phyloP scores from a whole-genome alignment of 2,888 invertebrate species.

The Leptinotarsa haldemani region DNA sequence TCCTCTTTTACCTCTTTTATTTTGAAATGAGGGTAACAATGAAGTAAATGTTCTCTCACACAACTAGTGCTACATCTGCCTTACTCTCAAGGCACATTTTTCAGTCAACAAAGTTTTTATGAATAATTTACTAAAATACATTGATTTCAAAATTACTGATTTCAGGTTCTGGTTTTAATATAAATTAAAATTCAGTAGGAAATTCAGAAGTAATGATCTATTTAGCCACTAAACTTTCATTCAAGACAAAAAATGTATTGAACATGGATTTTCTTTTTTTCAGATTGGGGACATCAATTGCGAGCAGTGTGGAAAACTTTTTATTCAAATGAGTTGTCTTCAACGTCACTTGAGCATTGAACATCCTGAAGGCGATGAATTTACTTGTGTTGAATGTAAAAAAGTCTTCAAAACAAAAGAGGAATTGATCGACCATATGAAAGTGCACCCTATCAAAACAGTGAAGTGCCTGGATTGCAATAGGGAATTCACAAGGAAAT shows the following conservation, averaged over 20 bases:
- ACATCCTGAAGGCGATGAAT: constrained; percentile 73
- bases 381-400: constrained; percentile 75
- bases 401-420: constrained; percentile 74
- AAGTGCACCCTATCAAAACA: constrained; percentile 73
- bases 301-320: constrained; percentile 77
- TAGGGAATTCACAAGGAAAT: constrained; percentile 79
- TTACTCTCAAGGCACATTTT: too few relatives aligned
- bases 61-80: too few relatives aligned
- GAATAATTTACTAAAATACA: too few relatives aligned
- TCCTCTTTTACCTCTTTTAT: too few relatives aligned
- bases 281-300: constrained; percentile 70
- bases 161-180: too few relatives aligned
- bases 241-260: background rate
- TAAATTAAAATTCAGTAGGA: too few relatives aligned
- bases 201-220: too few relatives aligned
- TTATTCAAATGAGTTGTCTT: constrained; percentile 75
- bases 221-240: background rate
- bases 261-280: constrained; percentile 21
- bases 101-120: too few relatives aligned
- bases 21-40: too few relatives aligned
- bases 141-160: too few relatives aligned
- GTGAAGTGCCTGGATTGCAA: constrained; percentile 77
- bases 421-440: constrained; percentile 75
- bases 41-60: too few relatives aligned
- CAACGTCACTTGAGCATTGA: constrained; percentile 76